These are phyloP conservation scores for Ondatra zibethicus DNA, from an alignment of 2,113 vertebrate species.

Conservation along the genomic window DNA sequence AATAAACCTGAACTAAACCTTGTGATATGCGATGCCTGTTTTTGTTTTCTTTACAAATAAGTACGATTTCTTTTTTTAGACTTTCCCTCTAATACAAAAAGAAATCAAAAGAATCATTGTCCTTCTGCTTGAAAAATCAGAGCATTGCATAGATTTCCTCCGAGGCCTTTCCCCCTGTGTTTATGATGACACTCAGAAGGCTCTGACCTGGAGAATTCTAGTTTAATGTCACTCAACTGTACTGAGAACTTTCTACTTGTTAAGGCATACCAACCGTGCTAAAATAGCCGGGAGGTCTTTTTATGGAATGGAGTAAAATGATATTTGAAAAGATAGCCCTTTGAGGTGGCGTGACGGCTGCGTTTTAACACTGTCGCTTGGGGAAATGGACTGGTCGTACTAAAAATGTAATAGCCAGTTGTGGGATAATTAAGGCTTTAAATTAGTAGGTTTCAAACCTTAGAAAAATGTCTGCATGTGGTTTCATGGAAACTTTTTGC, in stretches of 20 bases:
- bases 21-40: neutral
- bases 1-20: neutral
- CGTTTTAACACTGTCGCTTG: slow-evolving; percentile 48
- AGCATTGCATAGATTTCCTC: neutral
- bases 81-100: neutral
- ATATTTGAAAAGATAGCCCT: slow-evolving; percentile 38
- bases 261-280: neutral
- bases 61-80: neutral
- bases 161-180: neutral
- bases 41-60: neutral
- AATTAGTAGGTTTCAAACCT: neutral
- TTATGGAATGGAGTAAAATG: neutral
- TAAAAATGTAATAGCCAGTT: neutral
- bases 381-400: neutral
- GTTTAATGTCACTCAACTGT: slow-evolving; percentile 15
- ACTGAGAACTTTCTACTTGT: slow-evolving; percentile 19
- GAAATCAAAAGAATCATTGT: neutral
- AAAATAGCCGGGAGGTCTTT: slow-evolving; percentile 21
- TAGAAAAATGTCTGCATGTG: neutral
- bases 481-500: neutral
- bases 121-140: neutral
- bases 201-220: neutral
- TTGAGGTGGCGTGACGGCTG: slow-evolving; percentile 26
- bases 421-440: slow-evolving; percentile 3
- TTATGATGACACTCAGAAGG: neutral